Evolutionary conservation across 2,797 vertebrate species (phyloP), one percentile per base, ranked within the genome.

Genomic region (Alca torda): DNA sequence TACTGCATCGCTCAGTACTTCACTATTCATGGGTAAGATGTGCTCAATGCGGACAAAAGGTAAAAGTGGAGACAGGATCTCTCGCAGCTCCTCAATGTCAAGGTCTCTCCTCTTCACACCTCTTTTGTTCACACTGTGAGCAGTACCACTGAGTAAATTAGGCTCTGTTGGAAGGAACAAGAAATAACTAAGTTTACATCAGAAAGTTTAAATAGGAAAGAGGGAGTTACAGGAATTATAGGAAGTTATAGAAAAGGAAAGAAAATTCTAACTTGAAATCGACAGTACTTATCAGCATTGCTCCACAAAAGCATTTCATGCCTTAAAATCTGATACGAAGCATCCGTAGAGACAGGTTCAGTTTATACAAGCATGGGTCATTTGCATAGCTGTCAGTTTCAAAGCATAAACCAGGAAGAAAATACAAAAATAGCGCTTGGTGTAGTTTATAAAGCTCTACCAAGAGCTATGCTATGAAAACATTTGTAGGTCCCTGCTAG

Each of bases 81-180:
- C 99, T 96, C 99, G 99, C 41, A 99, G 98, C 97, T 99, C 99
- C 96, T 99, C 99, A 23, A 99, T 97, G 88, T 99, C 99, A 98
- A 99, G 98, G 98, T 99, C 99, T 95, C 99, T 98, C 89, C 99
- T 98, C 95, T 99, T 99, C 70, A 99, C 99, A 31, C 99, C 99
- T 90, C 99, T 98, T 95, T 99, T 99, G 97, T 99, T 99, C 94
- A 99, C 99, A 72, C 99, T 99, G 97, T 99, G 99, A 87, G 99
- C 99, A 64, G 99, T 99, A 93, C 99, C 99, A 77, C 99, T 99
- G 96, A 99, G 96, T 96, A 99, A 98, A 97, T 99, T 99, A 77
- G 99, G 99, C 96, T 99, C 99, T 99, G 96, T 18, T 54, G 90
- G 91, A 96, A 93, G 60, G 39, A 90, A 79, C 11, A 88, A 96